Evolutionary conservation across 2,113 vertebrate species (phyloP), one percentile per base, ranked within the genome.

Genomic region (Microcebus griseorufus): DNA sequence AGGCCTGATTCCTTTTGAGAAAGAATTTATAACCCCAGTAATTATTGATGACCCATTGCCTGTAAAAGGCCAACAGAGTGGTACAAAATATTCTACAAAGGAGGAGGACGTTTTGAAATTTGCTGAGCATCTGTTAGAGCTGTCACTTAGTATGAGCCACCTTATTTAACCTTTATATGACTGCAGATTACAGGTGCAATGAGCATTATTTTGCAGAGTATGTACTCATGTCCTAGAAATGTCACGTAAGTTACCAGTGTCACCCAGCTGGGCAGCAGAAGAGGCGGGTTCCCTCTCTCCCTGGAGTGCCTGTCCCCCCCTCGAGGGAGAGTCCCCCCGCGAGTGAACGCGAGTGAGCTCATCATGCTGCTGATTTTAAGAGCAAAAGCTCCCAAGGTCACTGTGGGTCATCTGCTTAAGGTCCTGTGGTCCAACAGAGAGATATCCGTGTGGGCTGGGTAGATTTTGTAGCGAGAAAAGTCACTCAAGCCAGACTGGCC

Each of bases 391-490:
- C 79, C 16, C 12, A 6, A 78, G 37, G 39, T 70, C 27, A n/a
- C 7, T 42, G 27, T n/a, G 22, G 53, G 34, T 86, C 22, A 23
- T 64, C 29, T 27, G 1, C 62, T 83, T 51, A 60, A 23, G 58
- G 7, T 13, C 34, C 65, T 32, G n/a, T 67, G 39, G 37, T 16
- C 6, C 8, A 75, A 3, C 1, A 2, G 34, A n/a, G 7, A n/a
- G 22, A 8, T 6, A 25, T 20, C 39, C 48, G 51, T 0, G 0
- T 7, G 23, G 27, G 34, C 17, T 32, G 32, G 22, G n/a, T 27
- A 55, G 60, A 78, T 22, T 76, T 65, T 81, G 32, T 20, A 53
- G 11, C 13, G 1, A 29, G 34, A 48, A 45, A 23, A n/a, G 11
- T 76, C 32, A 25, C 42, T 34, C 8, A 27, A 72, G 27, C 23